Evolutionary conservation across 2,888 invertebrate species (phyloP).

Genomic region (Bombyx huttoni): DNA sequence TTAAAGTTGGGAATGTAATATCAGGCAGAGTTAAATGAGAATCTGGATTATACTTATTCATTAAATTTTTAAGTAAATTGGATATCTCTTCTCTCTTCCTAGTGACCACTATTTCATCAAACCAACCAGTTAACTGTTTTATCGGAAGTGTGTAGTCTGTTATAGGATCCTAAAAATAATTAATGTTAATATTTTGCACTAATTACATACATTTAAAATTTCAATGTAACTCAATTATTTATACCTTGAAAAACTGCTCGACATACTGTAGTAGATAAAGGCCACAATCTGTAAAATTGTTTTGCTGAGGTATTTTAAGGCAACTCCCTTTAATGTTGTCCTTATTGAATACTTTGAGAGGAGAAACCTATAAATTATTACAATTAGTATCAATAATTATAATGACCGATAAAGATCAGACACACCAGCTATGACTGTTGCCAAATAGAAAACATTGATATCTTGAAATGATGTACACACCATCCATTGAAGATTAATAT

Average conservation of each 20-base stretch:
- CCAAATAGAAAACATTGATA: too few relatives aligned
- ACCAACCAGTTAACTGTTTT: constrained; percentile 87
- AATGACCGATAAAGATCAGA: too few relatives aligned
- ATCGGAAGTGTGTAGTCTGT: constrained; percentile 87
- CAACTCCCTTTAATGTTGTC: constrained; percentile 88
- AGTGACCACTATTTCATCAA: constrained; percentile 85
- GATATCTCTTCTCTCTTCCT: constrained; percentile 91
- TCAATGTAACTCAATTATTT: too few relatives aligned
- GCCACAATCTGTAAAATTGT: constrained; percentile 97
- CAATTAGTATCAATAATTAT: too few relatives aligned
- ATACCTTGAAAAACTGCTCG: constrained; percentile 92
- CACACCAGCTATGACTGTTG: too few relatives aligned
- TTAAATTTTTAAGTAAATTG: constrained; percentile 80
- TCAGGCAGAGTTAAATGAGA: constrained; percentile 77
- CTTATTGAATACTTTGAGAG: constrained; percentile 81
- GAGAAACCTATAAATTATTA: constrained; percentile 53
- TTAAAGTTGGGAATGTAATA: constrained; percentile 82
- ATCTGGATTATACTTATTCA: constrained; percentile 80
- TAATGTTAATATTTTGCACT: constrained; percentile 3
- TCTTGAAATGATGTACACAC: too few relatives aligned
- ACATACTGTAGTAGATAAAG: constrained; percentile 96
- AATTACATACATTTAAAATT: constrained; percentile 1
- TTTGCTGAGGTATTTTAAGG: constrained; percentile 97
- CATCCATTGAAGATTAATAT: too few relatives aligned
- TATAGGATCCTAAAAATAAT: constrained; percentile 80